Evolutionary conservation across 2,888 invertebrate genomes (phyloP), one percentile per base, ranked within the genome.

Genomic region (Hypomecis atomaria): DNA sequence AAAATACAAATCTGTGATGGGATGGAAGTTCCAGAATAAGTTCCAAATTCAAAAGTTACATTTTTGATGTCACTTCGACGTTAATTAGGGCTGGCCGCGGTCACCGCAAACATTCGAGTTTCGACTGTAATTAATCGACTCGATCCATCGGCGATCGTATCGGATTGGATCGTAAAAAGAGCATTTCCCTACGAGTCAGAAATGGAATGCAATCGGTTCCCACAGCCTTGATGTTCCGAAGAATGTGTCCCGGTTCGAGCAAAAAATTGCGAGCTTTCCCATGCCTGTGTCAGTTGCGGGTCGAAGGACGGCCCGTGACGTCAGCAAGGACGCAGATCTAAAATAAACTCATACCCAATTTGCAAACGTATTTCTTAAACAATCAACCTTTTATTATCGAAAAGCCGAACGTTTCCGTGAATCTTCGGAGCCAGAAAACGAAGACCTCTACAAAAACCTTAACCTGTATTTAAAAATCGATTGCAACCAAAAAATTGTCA

Each of bases 391-490:
- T 82, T 82, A 82, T 71, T 74, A 67, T 37, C 70, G 72, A 81
- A 85, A 85, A 79, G 71, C 70, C 43, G 44, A 68, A 67, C 65
- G 38, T 43, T 66, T 62, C 50, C 52, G 52, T 40, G 40, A 52
- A 40, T 10, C 23, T 38, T 53, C 42, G 44, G 40, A 70, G 53
- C 55, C 67, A 62, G 71, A 67, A 72, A 74, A 71, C 70, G 72
- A 67, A 65, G 64, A 72, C 70, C 66, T 64, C 66, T 5, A 61
- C 60, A 65, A 65, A 86, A 86, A 76, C 77, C 78, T 80, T 84
- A 89, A 88, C 89, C 90, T 86, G 90, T 90, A 90, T 92, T 92
- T 92, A 92, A 92, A 92, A 92, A 92, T 92, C 92, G 92, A 92
- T 92, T 90, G 91, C 86, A 87, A 83, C 89, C 86, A 90, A 92